Percentiles rank a stretch among this genome's conserved stretches.
These are phyloP conservation scores for Entomyzon cyanotis DNA, from an alignment of 2,113 vertebrate genomes.

Conservation along the genomic window DNA sequence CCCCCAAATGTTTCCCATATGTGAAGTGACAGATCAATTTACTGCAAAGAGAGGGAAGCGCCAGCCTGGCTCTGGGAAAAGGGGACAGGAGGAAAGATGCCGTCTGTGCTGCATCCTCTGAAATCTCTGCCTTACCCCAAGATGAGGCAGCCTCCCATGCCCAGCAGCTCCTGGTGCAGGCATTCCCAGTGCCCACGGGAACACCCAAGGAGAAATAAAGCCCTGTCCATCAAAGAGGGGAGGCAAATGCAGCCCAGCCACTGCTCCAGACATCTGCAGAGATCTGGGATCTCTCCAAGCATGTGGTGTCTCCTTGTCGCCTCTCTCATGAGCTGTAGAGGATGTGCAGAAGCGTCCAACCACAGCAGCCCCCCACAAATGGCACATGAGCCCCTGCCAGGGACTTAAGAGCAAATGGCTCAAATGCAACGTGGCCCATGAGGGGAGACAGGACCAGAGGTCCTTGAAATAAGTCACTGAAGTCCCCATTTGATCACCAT, in stretches of 20 bases:
- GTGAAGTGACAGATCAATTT: rapidly evolving
- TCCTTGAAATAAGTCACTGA: rapidly evolving
- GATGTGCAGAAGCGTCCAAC: not conserved
- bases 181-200: rapidly evolving
- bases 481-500: rapidly evolving
- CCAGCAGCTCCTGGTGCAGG: not conserved
- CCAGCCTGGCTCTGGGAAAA: not conserved
- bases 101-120: not conserved
- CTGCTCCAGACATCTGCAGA: not conserved
- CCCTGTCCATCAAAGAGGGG: rapidly evolving
- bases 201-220: not conserved
- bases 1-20: not conserved
- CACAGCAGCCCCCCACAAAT: not conserved
- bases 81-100: not conserved
- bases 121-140: not conserved
- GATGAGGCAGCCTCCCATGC: rapidly evolving
- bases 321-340: not conserved
- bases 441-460: not conserved
- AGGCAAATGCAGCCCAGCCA: not conserved
- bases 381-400: rapidly evolving
- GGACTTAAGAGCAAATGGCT: not conserved
- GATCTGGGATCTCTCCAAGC: not conserved
- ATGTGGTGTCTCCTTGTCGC: rapidly evolving
- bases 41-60: not conserved
- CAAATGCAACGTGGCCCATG: rapidly evolving